Conservation (phyloP, 1,140 invertebrate genomes). For the Drosophila pseudoobscura region DNA sequence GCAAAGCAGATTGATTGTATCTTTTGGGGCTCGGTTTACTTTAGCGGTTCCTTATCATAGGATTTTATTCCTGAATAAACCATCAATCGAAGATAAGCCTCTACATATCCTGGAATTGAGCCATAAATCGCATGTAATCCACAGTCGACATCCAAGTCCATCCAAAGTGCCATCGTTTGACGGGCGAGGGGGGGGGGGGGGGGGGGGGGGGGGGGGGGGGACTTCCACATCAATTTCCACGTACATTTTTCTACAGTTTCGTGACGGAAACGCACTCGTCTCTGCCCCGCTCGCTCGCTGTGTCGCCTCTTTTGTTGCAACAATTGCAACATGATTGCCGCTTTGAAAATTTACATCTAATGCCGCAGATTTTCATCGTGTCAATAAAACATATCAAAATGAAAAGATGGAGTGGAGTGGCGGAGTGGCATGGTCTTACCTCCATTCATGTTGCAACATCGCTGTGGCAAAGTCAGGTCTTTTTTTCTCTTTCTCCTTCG, state of each 20-base stretch:
- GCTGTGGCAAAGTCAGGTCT: not conserved
- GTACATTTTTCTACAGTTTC: conserved; percentile 28
- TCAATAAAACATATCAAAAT: conserved; percentile 49
- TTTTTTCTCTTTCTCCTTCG: no score
- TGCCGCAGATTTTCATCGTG: conserved; percentile 34
- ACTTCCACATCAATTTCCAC: not conserved
- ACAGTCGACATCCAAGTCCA: no score
- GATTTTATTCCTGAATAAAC: no score
- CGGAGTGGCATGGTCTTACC: not conserved
- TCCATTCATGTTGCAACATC: conserved; percentile 28
- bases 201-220: no score
- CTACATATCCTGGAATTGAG: no score
- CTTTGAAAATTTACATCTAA: conserved; percentile 43
- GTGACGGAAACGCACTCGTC: conserved; percentile 27
- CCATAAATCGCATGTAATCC: no score
- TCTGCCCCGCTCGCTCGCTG: not conserved
- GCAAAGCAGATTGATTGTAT: no score
- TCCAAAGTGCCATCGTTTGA: not conserved
- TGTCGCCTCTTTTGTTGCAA: conserved; percentile 21
- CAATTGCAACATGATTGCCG: conserved; percentile 39
- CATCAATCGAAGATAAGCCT: no score
- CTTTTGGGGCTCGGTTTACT: no score
- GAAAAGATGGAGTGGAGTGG: not conserved
- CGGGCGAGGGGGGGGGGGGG: no score
- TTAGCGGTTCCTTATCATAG: no score